phyloP scores from a whole-genome alignment of 2,888 invertebrate species.

The Clepsis dumicolana region DNA sequence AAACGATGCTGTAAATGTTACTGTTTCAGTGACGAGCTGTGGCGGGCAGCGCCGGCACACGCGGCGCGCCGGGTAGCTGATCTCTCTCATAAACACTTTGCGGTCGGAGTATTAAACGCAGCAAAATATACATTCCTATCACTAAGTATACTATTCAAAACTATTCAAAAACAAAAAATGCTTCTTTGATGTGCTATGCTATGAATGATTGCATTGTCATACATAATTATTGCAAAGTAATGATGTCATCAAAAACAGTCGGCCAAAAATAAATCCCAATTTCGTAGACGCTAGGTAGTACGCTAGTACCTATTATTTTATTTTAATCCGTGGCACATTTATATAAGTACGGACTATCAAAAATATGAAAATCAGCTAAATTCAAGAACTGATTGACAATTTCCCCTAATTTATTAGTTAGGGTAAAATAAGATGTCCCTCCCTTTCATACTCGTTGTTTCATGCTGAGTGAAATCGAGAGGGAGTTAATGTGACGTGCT shows the following conservation, averaged over 20 bases:
- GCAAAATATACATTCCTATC: slow-evolving; percentile 62
- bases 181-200: no score
- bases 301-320: no score
- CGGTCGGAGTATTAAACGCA: slow-evolving; percentile 50
- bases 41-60: background rate
- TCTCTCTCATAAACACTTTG: slow-evolving; percentile 67
- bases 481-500: slow-evolving; percentile 54
- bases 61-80: slow-evolving; percentile 63
- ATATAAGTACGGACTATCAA: background rate
- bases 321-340: background rate
- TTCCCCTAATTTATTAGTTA: slow-evolving; percentile 3
- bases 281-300: background rate
- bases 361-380: background rate
- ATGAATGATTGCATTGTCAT: background rate
- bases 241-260: no score
- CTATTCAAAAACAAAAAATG: background rate
- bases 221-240: background rate
- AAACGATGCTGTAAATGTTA: background rate
- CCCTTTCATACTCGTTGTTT: slow-evolving; percentile 65
- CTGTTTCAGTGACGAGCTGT: background rate
- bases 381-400: background rate
- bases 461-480: slow-evolving; percentile 55
- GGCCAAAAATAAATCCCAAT: no score
- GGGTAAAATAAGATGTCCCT: slow-evolving; percentile 42
- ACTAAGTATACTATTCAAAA: background rate